These are phyloP conservation scores for Lumbricus terrestris DNA, from an alignment of 2,888 invertebrate species.

Conservation along the genomic window DNA sequence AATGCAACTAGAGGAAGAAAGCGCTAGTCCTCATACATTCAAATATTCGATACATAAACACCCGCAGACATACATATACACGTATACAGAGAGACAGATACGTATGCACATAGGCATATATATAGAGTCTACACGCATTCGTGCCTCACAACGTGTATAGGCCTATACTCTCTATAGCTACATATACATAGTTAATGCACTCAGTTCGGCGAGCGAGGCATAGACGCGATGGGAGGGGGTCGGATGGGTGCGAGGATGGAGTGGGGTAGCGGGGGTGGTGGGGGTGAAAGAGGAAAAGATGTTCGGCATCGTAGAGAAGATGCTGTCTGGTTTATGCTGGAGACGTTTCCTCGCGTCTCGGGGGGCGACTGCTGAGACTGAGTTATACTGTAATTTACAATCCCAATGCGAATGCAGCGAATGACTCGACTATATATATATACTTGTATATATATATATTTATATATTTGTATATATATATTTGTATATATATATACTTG, in stretches of 20 bases:
- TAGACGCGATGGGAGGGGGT: not conserved
- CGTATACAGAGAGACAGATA: not conserved
- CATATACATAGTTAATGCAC: not conserved
- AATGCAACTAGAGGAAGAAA: not conserved
- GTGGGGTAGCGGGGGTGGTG: not conserved
- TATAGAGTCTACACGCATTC: not conserved
- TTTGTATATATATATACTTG: too few species aligned
- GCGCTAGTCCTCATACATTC: not conserved
- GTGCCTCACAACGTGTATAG: not conserved
- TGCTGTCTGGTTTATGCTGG: not conserved
- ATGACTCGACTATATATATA: not conserved
- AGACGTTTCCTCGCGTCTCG: not conserved
- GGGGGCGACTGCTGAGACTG: not conserved
- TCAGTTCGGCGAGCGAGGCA: not conserved
- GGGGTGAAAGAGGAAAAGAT: not conserved
- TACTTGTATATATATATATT: too few species aligned
- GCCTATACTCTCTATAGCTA: not conserved
- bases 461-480: too few species aligned
- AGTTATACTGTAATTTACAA: conserved; percentile 3
- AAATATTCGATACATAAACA: not conserved
- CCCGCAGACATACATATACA: not conserved
- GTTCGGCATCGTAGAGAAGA: not conserved
- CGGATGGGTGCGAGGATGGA: not conserved
- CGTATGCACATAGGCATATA: not conserved
- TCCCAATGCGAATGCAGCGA: not conserved